phyloP scores from a whole-genome alignment of 2,113 vertebrate species.

The Thryonomys swinderianus region DNA sequence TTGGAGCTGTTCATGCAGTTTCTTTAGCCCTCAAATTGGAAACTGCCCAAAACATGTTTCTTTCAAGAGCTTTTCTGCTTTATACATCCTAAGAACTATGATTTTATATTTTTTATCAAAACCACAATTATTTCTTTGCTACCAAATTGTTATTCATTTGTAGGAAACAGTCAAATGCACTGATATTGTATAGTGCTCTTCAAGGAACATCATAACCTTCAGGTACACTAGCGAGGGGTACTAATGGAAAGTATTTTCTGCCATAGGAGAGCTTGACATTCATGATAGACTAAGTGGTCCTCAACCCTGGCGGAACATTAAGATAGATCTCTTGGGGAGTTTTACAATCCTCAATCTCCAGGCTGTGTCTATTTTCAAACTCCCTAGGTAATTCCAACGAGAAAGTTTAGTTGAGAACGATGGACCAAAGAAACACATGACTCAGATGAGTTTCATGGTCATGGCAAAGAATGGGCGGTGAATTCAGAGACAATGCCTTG shows the following conservation, averaged over 20 bases:
- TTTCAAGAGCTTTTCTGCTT: conserved; percentile 36
- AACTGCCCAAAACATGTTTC: neutral
- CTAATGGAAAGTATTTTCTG: conserved; percentile 59
- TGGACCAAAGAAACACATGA: neutral
- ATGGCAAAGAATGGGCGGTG: neutral
- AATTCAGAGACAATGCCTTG: neutral
- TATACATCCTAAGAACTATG: neutral
- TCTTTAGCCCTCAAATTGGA: neutral
- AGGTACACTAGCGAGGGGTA: neutral
- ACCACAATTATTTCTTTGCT: neutral
- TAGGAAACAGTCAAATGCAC: conserved; percentile 32
- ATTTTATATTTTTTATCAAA: conserved; percentile 46
- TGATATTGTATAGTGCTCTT: conserved; percentile 52
- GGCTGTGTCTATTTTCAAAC: conserved; percentile 22
- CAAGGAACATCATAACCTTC: conserved; percentile 28
- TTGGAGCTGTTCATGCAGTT: neutral
- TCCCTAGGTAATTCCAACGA: neutral
- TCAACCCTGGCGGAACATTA: neutral
- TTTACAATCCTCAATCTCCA: conserved; percentile 11
- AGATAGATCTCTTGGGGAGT: neutral
- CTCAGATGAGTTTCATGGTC: neutral
- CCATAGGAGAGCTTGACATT: conserved; percentile 40
- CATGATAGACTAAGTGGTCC: neutral
- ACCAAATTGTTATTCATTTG: conserved; percentile 37
- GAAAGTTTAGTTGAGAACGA: neutral